phyloP scores from a whole-genome alignment of 2,888 invertebrate species.

The Torymus texanus region DNA sequence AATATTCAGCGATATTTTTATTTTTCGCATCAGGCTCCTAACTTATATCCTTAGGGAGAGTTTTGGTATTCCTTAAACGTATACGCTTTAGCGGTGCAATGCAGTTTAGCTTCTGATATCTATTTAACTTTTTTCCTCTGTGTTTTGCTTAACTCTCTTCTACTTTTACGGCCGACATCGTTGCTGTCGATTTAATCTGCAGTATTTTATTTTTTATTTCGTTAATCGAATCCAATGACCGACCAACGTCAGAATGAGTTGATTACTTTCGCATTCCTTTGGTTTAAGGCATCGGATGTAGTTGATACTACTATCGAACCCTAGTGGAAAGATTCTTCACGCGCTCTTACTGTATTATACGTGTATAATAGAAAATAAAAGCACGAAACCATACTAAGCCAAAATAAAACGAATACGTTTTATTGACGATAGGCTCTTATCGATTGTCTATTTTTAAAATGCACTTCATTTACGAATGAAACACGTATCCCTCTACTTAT shows the following conservation, averaged over 20 bases:
- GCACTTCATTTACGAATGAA: too few relatives aligned
- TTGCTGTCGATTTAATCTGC: neutral
- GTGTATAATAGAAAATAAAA: neutral
- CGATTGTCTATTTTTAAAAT: too few relatives aligned
- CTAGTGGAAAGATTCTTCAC: conserved; percentile 56
- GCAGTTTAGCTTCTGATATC: conserved; percentile 42
- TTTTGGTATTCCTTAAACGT: conserved; percentile 59
- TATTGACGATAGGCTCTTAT: too few relatives aligned
- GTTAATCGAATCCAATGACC: conserved; percentile 41
- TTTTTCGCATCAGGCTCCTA: conserved; percentile 64
- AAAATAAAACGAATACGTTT: too few relatives aligned
- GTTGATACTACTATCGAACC: conserved; percentile 47
- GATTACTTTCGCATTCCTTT: conserved; percentile 55
- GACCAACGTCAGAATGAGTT: conserved; percentile 45
- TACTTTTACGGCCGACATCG: conserved; percentile 22
- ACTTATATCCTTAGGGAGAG: conserved; percentile 62
- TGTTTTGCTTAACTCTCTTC: conserved; percentile 23
- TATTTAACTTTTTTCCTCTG: conserved; percentile 36
- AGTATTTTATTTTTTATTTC: conserved; percentile 21
- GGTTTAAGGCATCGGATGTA: conserved; percentile 57
- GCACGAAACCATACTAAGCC: too few relatives aligned
- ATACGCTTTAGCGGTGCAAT: conserved; percentile 57
- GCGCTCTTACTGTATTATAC: neutral
- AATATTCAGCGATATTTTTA: conserved; percentile 65
- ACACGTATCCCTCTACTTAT: too few relatives aligned